Conservation (phyloP, 2,888 invertebrate genomes). For the Ypsolopha scabrella region DNA sequence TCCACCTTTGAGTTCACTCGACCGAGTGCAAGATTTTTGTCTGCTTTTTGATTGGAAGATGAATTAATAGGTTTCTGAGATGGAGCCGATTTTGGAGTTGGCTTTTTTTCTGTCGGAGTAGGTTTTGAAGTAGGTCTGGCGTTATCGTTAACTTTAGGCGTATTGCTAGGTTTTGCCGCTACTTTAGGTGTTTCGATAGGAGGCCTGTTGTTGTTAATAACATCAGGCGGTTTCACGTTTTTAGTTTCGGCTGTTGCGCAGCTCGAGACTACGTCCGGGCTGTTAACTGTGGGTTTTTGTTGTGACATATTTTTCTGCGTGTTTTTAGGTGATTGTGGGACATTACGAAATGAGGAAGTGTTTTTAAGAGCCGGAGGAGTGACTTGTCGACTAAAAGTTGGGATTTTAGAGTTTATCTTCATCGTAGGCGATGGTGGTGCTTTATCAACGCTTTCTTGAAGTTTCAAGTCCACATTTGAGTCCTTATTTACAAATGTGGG, state of each 20-base stretch:
- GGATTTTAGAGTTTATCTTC: conserved; percentile 59
- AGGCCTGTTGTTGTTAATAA: conserved; percentile 67
- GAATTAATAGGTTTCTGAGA: conserved; percentile 37
- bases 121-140: conserved; percentile 42
- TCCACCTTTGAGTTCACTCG: conserved; percentile 49
- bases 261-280: conserved; percentile 80
- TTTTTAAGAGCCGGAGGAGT: conserved; percentile 64
- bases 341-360: conserved; percentile 49
- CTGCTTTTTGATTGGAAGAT: conserved; percentile 21
- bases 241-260: conserved; percentile 69
- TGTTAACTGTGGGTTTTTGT: conserved; percentile 61
- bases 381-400: conserved; percentile 53
- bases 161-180: conserved; percentile 48
- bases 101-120: conserved; percentile 49
- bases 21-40: conserved; percentile 38
- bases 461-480: conserved; percentile 16
- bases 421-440: conserved; percentile 48
- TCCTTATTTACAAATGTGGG: conserved; percentile 56
- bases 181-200: conserved; percentile 56
- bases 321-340: conserved; percentile 51
- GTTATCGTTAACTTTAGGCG: conserved; percentile 49
- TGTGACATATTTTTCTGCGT: conserved; percentile 31
- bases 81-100: conserved; percentile 33
- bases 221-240: conserved; percentile 71
- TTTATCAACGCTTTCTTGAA: conserved; percentile 35